Percentiles rank a stretch among this genome's conserved stretches.
Conservation (phyloP, 2,113 vertebrate genomes). For the Oryzias melastigma region DNA sequence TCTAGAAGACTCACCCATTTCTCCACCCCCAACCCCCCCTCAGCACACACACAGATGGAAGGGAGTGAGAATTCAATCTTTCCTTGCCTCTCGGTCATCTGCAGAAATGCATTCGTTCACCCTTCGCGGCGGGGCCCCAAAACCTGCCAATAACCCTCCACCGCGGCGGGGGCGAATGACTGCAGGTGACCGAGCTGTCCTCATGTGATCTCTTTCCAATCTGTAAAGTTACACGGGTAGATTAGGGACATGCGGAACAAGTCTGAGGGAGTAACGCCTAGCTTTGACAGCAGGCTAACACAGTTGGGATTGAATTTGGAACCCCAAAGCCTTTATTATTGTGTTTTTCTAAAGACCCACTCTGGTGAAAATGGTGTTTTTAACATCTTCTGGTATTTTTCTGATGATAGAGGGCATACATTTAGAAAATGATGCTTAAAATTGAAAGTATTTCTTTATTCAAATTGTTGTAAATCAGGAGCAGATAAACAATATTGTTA, state of each 20-base stretch:
- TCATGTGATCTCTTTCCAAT: conserved; percentile 69
- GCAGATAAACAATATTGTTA: too few species aligned
- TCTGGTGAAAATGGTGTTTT: not conserved
- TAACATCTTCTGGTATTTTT: not conserved
- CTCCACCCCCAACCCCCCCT: conserved; percentile 5
- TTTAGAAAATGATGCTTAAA: too few species aligned
- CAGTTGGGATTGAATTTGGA: not conserved
- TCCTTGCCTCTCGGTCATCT: conserved; percentile 71
- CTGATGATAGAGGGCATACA: not conserved
- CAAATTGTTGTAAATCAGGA: too few species aligned
- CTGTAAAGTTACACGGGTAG: conserved; percentile 59
- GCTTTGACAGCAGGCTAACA: conserved; percentile 22
- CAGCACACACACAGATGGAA: conserved; percentile 45
- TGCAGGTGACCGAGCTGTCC: conserved; percentile 58
- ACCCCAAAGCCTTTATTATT: not conserved
- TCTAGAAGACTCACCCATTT: conserved; percentile 65
- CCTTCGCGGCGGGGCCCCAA: conserved; percentile 55
- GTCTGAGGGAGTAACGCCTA: conserved; percentile 13
- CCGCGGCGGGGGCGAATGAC: conserved; percentile 48
- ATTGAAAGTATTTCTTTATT: too few species aligned
- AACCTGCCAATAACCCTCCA: conserved; percentile 60
- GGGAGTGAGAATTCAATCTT: conserved; percentile 73
- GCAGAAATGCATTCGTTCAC: conserved; percentile 69
- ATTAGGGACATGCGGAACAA: conserved; percentile 56
- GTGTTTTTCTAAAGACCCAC: not conserved